Conservation (phyloP, 2,113 vertebrate species). For the Syrrhaptes paradoxus region DNA sequence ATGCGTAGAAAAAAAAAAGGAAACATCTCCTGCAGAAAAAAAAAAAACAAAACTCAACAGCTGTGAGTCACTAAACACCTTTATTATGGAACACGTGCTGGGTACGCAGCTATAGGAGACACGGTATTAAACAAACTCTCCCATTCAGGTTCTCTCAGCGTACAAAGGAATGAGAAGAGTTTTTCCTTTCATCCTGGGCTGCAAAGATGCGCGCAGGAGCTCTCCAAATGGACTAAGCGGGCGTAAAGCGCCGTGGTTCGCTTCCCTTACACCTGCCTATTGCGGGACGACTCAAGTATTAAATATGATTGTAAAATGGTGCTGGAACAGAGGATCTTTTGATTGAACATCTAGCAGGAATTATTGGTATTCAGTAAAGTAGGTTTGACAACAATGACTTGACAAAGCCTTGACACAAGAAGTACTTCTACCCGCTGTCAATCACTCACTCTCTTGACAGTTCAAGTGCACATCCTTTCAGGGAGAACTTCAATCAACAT, state of each 20-base stretch:
- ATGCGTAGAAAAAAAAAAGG: neutral
- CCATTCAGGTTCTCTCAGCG: neutral
- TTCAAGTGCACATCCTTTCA: conserved; percentile 75
- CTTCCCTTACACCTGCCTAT: neutral
- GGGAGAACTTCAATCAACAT: conserved; percentile 73
- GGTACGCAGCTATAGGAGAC: neutral
- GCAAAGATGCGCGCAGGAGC: neutral
- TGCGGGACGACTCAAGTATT: neutral
- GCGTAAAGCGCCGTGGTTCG: neutral
- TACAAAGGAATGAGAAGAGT: neutral
- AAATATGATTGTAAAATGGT: neutral
- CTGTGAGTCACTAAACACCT: neutral
- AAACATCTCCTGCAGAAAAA: neutral
- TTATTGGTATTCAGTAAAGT: conserved; percentile 57
- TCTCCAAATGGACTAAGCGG: neutral
- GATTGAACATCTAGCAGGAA: conserved; percentile 35
- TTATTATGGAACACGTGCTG: neutral
- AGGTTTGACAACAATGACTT: conserved; percentile 56
- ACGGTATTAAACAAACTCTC: neutral
- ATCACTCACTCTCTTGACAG: conserved; percentile 72
- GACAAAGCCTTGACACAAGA: conserved; percentile 80
- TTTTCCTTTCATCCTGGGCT: neutral
- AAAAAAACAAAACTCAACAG: neutral
- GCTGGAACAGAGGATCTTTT: neutral
- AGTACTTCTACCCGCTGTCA: conserved; percentile 66